Conservation (phyloP, 2,113 vertebrate genomes). For the Calyptomena viridis region DNA sequence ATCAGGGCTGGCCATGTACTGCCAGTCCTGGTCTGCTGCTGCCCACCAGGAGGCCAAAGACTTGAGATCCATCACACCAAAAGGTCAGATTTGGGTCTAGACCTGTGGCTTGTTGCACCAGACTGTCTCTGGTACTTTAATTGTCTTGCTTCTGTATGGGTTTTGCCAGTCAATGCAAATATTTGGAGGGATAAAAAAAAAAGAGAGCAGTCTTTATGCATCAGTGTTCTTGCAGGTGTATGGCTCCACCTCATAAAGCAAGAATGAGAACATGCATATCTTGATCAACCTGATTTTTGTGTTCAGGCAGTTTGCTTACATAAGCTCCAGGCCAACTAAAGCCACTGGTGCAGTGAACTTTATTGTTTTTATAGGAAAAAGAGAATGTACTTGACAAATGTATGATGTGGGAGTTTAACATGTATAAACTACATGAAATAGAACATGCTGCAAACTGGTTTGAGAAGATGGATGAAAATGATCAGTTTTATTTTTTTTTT, state of each 20-base stretch:
- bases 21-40: not conserved
- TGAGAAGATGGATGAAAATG: not conserved
- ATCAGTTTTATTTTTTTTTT: not conserved
- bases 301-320: not conserved
- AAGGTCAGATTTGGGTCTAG: not conserved
- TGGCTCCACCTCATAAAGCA: conserved; percentile 4
- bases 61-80: not conserved
- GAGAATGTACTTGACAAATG: not conserved
- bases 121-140: not conserved
- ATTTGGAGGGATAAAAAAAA: not conserved
- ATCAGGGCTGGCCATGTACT: not conserved
- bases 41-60: not conserved
- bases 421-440: not conserved
- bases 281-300: conserved; percentile 39
- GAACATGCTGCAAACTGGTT: not conserved
- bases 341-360: not conserved
- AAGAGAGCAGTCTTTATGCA: not conserved
- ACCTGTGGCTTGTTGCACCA: not conserved
- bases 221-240: not conserved
- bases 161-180: not conserved
- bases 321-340: not conserved
- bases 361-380: not conserved
- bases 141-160: not conserved
- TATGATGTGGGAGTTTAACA: not conserved
- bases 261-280: not conserved